Evolutionary conservation across 2,797 vertebrate species (phyloP).

Genomic region (Mormyrus hasselquistii): DNA sequence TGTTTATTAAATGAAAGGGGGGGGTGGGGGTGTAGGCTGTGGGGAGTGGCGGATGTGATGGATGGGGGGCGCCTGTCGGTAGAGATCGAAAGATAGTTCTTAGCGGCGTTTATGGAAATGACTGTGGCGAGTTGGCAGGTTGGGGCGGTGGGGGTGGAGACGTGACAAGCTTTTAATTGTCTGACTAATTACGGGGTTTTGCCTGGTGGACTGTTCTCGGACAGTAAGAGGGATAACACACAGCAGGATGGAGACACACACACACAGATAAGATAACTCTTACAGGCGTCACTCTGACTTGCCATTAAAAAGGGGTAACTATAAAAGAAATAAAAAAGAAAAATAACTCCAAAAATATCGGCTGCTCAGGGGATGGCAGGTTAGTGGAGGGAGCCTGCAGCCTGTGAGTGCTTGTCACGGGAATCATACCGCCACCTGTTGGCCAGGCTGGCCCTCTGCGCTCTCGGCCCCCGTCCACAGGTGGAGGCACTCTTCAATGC

Average conservation of each 20-base stretch:
- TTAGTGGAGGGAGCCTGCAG: neutral
- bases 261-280: neutral
- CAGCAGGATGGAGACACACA: constrained; percentile 15
- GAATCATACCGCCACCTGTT: neutral
- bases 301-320: neutral
- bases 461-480: neutral
- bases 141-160: neutral
- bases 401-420: neutral
- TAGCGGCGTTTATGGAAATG: neutral
- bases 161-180: constrained; percentile 58
- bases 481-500: neutral
- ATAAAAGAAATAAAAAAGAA: neutral
- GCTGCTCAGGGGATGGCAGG: neutral
- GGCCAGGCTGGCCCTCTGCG: neutral
- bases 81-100: neutral
- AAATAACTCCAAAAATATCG: neutral
- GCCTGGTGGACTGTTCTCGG: constrained; percentile 49
- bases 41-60: neutral
- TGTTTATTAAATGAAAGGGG: neutral
- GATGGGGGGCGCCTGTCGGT: neutral
- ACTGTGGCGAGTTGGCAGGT: neutral
- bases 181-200: constrained; percentile 59
- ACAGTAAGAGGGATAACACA: neutral
- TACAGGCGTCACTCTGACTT: neutral
- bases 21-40: neutral